Percentiles rank a stretch among this genome's conserved stretches.
phyloP scores from a whole-genome alignment of 2,113 vertebrate species.

The Melozone crissalis region DNA sequence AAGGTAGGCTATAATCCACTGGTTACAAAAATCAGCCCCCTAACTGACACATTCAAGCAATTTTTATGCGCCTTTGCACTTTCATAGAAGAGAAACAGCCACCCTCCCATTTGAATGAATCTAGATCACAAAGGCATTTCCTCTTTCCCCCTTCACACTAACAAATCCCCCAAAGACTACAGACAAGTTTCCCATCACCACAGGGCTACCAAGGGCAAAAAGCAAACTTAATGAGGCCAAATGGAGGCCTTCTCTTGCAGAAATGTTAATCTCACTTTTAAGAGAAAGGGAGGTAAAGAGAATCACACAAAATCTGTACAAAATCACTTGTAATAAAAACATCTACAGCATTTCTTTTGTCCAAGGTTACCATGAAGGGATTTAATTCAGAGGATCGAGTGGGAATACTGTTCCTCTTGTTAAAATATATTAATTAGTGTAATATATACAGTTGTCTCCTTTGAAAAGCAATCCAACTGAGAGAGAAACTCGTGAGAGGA shows the following conservation, averaged over 20 bases:
- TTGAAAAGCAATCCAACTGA: slow-evolving; percentile 36
- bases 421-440: slow-evolving; percentile 73
- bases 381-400: slow-evolving; percentile 40
- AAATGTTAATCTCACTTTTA: slow-evolving; percentile 27
- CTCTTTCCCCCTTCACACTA: not conserved
- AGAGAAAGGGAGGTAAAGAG: not conserved
- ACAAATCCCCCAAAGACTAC: slow-evolving; percentile 41
- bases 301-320: not conserved
- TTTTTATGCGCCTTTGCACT: slow-evolving; percentile 35
- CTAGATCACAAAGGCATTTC: slow-evolving; percentile 45
- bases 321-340: slow-evolving; percentile 12
- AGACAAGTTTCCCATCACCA: slow-evolving; percentile 24
- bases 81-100: slow-evolving; percentile 7
- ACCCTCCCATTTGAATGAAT: not conserved
- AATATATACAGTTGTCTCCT: slow-evolving; percentile 52
- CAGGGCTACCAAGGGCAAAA: slow-evolving; percentile 65
- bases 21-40: not conserved
- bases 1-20: not conserved
- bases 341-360: slow-evolving; percentile 18
- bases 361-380: not conserved
- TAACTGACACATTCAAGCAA: slow-evolving; percentile 5
- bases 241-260: not conserved
- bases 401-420: slow-evolving; percentile 44
- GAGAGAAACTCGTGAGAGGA: slow-evolving; percentile 29
- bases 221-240: slow-evolving; percentile 60